Conservation (phyloP, 2,113 vertebrate species). For the Phrynosoma platyrhinos region DNA sequence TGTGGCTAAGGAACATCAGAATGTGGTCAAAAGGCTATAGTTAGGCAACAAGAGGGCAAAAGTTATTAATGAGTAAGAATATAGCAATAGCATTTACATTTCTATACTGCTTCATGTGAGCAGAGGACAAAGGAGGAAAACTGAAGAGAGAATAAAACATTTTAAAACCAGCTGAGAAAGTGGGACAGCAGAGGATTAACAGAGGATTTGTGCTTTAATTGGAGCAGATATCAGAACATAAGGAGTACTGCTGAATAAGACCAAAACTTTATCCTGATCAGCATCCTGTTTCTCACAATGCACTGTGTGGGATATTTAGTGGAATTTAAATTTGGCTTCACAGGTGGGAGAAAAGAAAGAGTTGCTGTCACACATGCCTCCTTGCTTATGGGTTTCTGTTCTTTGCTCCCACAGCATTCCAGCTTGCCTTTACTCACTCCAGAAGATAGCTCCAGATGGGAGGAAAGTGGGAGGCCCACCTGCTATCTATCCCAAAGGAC, state of each 20-base stretch:
- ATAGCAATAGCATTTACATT: too few relatives aligned
- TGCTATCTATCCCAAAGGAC: slow-evolving; percentile 37
- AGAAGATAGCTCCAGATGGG: slow-evolving; percentile 29
- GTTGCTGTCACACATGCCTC: background rate
- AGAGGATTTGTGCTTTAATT: background rate
- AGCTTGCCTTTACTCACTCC: background rate
- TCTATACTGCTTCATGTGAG: too few relatives aligned
- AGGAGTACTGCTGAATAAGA: too few relatives aligned
- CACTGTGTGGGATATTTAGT: background rate
- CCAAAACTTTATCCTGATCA: background rate
- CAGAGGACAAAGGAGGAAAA: too few relatives aligned
- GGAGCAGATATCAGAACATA: background rate
- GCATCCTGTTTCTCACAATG: background rate
- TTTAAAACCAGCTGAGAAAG: too few relatives aligned
- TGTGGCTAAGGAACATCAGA: too few relatives aligned
- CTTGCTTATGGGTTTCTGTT: background rate
- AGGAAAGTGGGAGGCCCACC: slow-evolving; percentile 25
- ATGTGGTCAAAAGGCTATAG: too few relatives aligned
- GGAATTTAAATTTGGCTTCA: background rate
- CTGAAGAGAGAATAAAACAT: too few relatives aligned
- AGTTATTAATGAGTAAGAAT: too few relatives aligned
- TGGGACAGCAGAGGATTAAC: too few relatives aligned
- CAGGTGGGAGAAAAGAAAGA: too few relatives aligned
- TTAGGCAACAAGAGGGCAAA: too few relatives aligned
- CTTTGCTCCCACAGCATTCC: background rate